Conservation (phyloP, 2,113 vertebrate species). For the Nesospiza acunhae region DNA sequence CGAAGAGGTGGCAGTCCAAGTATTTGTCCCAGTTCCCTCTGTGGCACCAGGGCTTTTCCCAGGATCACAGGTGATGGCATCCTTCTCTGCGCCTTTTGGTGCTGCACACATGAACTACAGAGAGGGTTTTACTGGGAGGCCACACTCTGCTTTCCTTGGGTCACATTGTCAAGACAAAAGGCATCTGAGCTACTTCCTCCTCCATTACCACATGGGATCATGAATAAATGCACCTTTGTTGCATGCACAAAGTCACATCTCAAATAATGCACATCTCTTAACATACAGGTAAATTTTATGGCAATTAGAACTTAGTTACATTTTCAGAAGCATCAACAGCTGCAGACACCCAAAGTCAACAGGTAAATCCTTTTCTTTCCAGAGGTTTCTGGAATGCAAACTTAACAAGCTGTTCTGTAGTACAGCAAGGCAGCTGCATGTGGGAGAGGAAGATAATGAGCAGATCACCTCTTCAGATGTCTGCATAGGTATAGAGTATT, state of each 20-base stretch:
- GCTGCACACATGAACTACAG: accelerated
- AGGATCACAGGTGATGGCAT: accelerated
- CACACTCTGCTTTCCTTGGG: neutral
- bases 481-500: neutral
- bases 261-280: neutral
- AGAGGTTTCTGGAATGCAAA: neutral
- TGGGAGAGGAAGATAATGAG: neutral
- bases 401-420: neutral
- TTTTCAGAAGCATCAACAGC: neutral
- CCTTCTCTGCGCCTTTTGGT: neutral
- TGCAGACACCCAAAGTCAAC: neutral
- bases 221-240: neutral
- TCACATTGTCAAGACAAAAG: neutral
- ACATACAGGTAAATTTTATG: neutral
- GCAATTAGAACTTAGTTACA: neutral
- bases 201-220: accelerated
- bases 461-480: neutral
- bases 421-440: neutral
- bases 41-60: neutral
- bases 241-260: neutral
- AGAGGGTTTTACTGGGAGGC: neutral
- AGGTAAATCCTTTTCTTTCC: neutral
- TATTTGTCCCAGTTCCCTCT: neutral
- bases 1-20: neutral
- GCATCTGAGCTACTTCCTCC: neutral